Evolutionary conservation across 1,140 invertebrate genomes (phyloP), one percentile per base, ranked within the genome.

Genomic region (Papilio machaon): DNA sequence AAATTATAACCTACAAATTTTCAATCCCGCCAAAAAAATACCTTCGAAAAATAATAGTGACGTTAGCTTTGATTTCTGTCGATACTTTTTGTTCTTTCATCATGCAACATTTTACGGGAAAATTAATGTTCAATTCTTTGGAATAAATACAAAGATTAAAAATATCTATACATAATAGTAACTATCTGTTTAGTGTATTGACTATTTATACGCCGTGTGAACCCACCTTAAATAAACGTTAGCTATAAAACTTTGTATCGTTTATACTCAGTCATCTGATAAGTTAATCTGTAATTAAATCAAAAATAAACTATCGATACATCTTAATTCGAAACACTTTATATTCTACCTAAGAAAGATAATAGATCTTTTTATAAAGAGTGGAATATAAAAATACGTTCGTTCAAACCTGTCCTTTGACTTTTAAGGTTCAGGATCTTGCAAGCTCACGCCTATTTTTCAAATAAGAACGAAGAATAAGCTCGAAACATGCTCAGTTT

Each of bases 1-100:
- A 67, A 67, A 67, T 67, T 67, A 67, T 67, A 67, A 67, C 64
- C 64, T 67, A 67, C 64, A 35, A 67, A 67, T 35, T 35, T 64
- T 23, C 7, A 67, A 35, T 67, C 13, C 64, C 64, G 23, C 64
- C 64, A 67, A 67, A 67, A 67, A 35, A 35, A 6, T 13, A 9
- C 30, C 35, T 35, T 6, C 38, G 6, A 38, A 23, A 67, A 64
- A 67, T 67, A 10, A 60, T 67, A 67, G 64, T 67, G 64, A 67
- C 30, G 64, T 38, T 15, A 67, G 19, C 9, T 30, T 67, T 64
- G 60, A 15, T 35, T 67, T 38, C 13, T 35, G 15, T 67, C 64
- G 23, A 67, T 67, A 35, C 35, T 67, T 67, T 58, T 23, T 58
- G 5, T 58, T 17, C 15, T 6, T 2, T 6, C 17, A 58, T 58